phyloP scores from a whole-genome alignment of 2,797 vertebrate genomes.

The Eidolon dupreanum region DNA sequence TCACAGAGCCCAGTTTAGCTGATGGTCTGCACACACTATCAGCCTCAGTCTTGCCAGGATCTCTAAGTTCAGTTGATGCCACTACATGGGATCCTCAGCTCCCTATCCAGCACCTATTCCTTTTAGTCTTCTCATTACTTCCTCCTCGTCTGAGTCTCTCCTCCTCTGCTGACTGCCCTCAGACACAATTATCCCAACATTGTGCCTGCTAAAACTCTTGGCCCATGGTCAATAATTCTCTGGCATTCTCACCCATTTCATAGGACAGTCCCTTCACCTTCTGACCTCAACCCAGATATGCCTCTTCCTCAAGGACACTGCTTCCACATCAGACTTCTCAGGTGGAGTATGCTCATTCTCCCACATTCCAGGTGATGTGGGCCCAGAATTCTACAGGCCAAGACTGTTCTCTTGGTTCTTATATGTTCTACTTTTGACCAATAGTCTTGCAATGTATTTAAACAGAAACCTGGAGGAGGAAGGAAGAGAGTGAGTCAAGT shows the following conservation, averaged over 20 bases:
- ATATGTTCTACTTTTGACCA: background rate
- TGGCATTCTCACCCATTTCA: background rate
- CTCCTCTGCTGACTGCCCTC: background rate
- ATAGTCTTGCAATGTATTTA: background rate
- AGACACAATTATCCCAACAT: accelerated
- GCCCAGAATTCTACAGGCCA: background rate
- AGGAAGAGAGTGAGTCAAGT: background rate
- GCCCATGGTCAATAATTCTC: background rate
- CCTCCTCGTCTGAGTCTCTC: background rate
- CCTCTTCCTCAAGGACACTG: background rate
- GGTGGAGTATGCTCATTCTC: no score
- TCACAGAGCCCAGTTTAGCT: no score
- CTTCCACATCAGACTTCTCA: background rate
- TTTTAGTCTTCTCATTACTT: background rate
- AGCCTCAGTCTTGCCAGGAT: background rate
- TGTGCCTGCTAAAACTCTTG: background rate
- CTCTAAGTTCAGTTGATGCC: no score
- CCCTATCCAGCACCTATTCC: background rate
- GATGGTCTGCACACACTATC: no score
- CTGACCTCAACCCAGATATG: background rate
- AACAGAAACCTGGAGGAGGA: background rate
- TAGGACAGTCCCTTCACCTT: background rate
- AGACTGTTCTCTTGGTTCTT: background rate
- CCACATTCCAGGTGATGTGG: background rate
- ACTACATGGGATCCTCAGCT: background rate